A percentile compares a stretch with the other conserved stretches of the same genome.
phyloP scores from a whole-genome alignment of 2,113 vertebrate genomes.

The Maccullochella peelii region DNA sequence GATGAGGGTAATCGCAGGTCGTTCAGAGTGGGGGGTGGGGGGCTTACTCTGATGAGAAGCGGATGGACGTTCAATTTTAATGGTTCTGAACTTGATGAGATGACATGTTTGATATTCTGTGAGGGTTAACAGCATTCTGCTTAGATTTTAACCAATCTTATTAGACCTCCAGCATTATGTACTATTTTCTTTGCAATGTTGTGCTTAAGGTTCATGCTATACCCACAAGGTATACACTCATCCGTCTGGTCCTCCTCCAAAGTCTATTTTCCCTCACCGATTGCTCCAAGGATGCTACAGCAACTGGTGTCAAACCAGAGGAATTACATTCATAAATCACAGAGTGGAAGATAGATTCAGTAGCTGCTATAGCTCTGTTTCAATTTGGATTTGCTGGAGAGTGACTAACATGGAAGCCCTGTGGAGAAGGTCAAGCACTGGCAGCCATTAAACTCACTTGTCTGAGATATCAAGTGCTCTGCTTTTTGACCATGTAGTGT shows the following conservation, averaged over 20 bases:
- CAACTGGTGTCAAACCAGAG: constrained; percentile 35
- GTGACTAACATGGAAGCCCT: constrained; percentile 70
- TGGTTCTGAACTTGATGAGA: constrained; percentile 15
- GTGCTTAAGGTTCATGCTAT: neutral
- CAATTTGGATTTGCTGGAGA: constrained; percentile 75
- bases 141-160: neutral
- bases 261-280: constrained; percentile 24
- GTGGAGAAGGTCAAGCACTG: constrained; percentile 78
- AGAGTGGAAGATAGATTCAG: constrained; percentile 48
- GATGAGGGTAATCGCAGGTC: constrained; percentile 67
- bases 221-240: neutral
- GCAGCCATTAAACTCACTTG: constrained; percentile 78
- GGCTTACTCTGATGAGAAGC: constrained; percentile 33
- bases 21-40: neutral
- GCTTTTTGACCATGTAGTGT: constrained; percentile 68
- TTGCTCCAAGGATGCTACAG: constrained; percentile 19
- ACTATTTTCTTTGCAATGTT: neutral
- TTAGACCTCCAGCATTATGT: neutral
- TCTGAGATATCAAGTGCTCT: constrained; percentile 72
- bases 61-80: constrained; percentile 24
- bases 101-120: neutral
- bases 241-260: constrained; percentile 19
- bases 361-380: constrained; percentile 57
- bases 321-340: constrained; percentile 54
- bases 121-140: neutral